These are phyloP conservation scores for Triplophysa siluroides DNA, from an alignment of 2,113 vertebrate genomes.

Conservation along the genomic window DNA sequence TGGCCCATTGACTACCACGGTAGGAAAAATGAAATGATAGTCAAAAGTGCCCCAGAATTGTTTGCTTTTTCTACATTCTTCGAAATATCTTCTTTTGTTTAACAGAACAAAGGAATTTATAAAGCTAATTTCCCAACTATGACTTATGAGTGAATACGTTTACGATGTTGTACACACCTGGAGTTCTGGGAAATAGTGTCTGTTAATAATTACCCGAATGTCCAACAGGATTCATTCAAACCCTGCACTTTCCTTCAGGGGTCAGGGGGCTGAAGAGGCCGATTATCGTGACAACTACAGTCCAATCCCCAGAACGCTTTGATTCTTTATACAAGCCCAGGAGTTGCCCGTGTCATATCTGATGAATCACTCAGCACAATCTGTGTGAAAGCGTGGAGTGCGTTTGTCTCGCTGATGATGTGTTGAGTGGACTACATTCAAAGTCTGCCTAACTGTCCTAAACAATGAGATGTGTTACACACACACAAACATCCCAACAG, in stretches of 20 bases:
- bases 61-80: too few relatives aligned
- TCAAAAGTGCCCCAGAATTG: too few relatives aligned
- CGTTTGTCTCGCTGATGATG: constrained; percentile 35
- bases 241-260: constrained; percentile 56
- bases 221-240: constrained; percentile 60
- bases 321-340: constrained; percentile 68
- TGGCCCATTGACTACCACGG: too few relatives aligned
- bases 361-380: constrained; percentile 71
- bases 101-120: too few relatives aligned
- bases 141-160: too few relatives aligned
- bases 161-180: constrained; percentile 48
- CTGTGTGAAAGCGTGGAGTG: constrained; percentile 51
- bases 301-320: constrained; percentile 59
- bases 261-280: constrained; percentile 63
- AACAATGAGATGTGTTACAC: constrained; percentile 55
- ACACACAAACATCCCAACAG: constrained; percentile 46
- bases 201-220: constrained; percentile 61
- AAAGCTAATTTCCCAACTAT: too few relatives aligned
- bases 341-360: constrained; percentile 76
- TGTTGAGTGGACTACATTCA: constrained; percentile 48
- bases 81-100: too few relatives aligned
- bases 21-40: too few relatives aligned
- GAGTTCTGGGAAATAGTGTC: constrained; percentile 39
- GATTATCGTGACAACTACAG: constrained; percentile 73
- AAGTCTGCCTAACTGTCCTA: constrained; percentile 54